Evolutionary conservation across 1,140 invertebrate species (phyloP).

Genomic region (Sinella curviseta): DNA sequence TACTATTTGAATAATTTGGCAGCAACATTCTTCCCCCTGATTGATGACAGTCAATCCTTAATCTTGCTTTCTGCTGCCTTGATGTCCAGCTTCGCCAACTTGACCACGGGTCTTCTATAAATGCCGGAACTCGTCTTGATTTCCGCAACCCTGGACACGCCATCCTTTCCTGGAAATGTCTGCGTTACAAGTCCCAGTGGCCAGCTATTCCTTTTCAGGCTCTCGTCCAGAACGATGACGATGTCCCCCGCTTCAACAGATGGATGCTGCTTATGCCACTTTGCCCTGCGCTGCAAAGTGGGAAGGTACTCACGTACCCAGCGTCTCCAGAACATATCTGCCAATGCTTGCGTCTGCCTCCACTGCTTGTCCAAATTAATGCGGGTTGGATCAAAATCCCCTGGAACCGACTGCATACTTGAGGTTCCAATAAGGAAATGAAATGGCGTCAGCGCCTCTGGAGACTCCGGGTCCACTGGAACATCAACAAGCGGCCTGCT

Average conservation of each 20-base stretch:
- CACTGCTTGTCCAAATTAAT: slow-evolving; percentile 21
- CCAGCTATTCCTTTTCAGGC: neutral
- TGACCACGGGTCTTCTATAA: neutral
- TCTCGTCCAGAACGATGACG: slow-evolving; percentile 17
- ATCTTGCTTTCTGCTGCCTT: neutral
- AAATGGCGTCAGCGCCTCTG: neutral
- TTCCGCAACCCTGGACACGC: neutral
- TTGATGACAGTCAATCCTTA: neutral
- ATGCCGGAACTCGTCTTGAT: neutral
- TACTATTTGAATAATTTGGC: no score
- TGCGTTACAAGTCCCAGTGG: neutral
- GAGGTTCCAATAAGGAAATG: slow-evolving; percentile 14
- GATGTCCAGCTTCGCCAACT: neutral
- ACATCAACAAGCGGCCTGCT: neutral
- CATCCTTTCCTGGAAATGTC: neutral
- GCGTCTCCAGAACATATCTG: slow-evolving; percentile 39
- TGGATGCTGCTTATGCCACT: slow-evolving; percentile 13
- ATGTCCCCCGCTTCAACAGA: slow-evolving; percentile 1
- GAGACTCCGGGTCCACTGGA: neutral
- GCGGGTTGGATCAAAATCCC: slow-evolving; percentile 14
- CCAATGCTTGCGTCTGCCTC: slow-evolving; percentile 22
- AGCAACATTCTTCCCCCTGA: slow-evolving; percentile 4
- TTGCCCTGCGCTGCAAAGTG: slow-evolving; percentile 27
- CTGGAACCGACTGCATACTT: neutral
- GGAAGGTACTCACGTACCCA: slow-evolving; percentile 39